These are phyloP conservation scores for Pseudopodoces humilis DNA, from an alignment of 2,113 vertebrate species.

Conservation along the genomic window DNA sequence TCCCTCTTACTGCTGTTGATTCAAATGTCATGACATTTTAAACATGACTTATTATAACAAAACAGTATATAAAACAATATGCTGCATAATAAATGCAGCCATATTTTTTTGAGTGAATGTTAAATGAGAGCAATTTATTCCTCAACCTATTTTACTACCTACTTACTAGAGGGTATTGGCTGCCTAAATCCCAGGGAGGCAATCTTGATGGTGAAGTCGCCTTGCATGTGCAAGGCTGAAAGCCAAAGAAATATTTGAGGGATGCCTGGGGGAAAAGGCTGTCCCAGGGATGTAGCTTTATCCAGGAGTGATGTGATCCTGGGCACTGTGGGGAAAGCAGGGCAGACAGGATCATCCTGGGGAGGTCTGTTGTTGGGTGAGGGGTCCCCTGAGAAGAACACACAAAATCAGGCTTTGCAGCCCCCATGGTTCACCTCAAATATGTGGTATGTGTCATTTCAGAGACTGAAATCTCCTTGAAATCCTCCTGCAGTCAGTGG, in stretches of 20 bases:
- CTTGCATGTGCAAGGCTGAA: not conserved
- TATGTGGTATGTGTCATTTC: not conserved
- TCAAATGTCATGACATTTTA: slow-evolving; percentile 74
- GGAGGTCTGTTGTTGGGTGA: not conserved
- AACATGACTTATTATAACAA: slow-evolving; percentile 71
- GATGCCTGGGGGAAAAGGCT: not conserved
- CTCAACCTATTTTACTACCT: slow-evolving; percentile 46
- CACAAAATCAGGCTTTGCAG: not conserved
- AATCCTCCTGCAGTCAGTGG: not conserved
- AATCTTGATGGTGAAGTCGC: not conserved
- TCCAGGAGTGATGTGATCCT: not conserved
- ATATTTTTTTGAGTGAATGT: slow-evolving; percentile 59
- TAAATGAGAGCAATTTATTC: slow-evolving; percentile 61
- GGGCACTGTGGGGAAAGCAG: not conserved
- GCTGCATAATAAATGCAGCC: slow-evolving; percentile 48
- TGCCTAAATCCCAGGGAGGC: slow-evolving; percentile 24
- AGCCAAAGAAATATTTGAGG: not conserved
- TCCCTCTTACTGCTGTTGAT: slow-evolving; percentile 62
- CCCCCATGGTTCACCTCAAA: not conserved
- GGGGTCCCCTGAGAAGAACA: not conserved
- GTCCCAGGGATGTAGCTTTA: not conserved
- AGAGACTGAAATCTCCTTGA: not conserved
- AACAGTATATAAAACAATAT: slow-evolving; percentile 65
- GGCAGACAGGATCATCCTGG: not conserved
- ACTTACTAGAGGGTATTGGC: slow-evolving; percentile 7